Base-by-base conservation (phyloP, 1,140 invertebrate genomes). In the Drosophila malerkotliana region DNA sequence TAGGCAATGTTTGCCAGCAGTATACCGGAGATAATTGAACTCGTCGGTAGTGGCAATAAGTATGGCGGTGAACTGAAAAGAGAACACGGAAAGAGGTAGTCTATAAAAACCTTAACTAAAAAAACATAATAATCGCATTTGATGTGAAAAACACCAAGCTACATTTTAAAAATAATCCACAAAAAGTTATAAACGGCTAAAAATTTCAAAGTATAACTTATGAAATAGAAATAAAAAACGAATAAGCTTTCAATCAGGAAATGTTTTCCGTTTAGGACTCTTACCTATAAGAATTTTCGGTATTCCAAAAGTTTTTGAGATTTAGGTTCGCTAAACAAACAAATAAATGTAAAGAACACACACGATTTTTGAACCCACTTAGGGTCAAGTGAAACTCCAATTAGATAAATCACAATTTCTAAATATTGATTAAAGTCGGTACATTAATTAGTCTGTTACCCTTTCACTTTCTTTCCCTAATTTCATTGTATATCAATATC, bases 21-120 rank as follows among this genome's bases (percentile, higher is more conserved):
- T 95, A 98, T 99, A 94, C 98, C 98, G 92, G 98, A 99, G 95
- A 98, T 99, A 94, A 98, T 98, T 95, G 98, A 99, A 94, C 96
- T 98, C 94, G 97, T 98, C 95, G 97, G 97, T 94, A 97, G 96
- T 96, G 96, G 97, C 93, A 98, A 97, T 94, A 98, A 98, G 94
- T 99, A 98, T 95, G 96, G 97, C 94, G 98, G 98, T 93, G 96
- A 97, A 94, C 98, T 98, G 95, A 98, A 98, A 95, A 95, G 96
- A 94, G 97, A 98, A 95, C 97, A 98, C 93, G 97, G 97, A 95
- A 98, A 98, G 96, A 98, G 97, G 97, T 98, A 97, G 93, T 82
- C 87, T 91, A 91, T 83, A 74, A 84, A 58, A 88, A 60, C 68
- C 58, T 68, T 76, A 79, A 75, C 52, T 78, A 73, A 63, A 44